Conservation (phyloP, 2,888 invertebrate species). For the Eurytoma californica region DNA sequence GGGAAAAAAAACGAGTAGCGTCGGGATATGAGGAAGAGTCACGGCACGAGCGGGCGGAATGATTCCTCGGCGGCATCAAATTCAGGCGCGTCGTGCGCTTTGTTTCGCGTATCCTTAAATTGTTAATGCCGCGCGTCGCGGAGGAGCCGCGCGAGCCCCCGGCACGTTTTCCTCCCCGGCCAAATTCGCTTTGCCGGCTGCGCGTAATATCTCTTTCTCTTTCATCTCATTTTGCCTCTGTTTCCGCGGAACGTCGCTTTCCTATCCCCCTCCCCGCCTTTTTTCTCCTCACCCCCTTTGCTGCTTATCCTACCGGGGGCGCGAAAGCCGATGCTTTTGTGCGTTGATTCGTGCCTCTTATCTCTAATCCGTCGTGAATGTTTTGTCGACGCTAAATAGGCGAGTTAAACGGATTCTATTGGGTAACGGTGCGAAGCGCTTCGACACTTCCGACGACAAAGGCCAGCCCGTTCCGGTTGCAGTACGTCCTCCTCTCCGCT, state of each 20-base stretch:
- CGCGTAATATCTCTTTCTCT: constrained; percentile 37
- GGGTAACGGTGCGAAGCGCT: too few species aligned
- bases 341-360: not conserved
- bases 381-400: too few species aligned
- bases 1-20: not conserved
- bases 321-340: constrained; percentile 2
- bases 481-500: not conserved
- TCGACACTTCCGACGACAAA: too few species aligned
- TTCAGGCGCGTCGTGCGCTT: constrained; percentile 51
- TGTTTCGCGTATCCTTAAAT: constrained; percentile 60
- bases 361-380: not conserved
- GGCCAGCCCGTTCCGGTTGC: too few species aligned
- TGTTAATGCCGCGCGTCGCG: constrained; percentile 60
- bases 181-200: constrained; percentile 18
- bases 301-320: constrained; percentile 52
- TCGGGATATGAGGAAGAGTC: not conserved
- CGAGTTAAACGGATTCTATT: too few species aligned
- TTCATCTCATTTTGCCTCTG: constrained; percentile 30
- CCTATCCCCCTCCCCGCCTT: constrained; percentile 30
- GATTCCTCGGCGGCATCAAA: constrained; percentile 26
- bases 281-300: constrained; percentile 10
- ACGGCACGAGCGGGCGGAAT: not conserved
- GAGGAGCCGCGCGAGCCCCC: constrained; percentile 13
- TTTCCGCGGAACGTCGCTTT: not conserved
- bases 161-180: constrained; percentile 11